Conservation (phyloP, 1,140 invertebrate genomes). For the Eciton burchellii region DNA sequence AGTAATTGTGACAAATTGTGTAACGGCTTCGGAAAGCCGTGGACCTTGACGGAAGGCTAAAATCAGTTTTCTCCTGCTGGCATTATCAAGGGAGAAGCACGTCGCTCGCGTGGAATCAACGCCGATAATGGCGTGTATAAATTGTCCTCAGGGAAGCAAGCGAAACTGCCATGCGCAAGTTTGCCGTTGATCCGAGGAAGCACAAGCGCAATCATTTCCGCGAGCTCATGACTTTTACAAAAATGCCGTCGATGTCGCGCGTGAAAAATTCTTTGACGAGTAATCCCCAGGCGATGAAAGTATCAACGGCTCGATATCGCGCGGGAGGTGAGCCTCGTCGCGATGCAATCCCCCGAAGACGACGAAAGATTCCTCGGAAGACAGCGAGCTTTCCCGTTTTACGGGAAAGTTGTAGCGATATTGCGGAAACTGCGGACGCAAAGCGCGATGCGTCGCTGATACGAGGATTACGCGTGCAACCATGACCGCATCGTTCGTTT, state of each 20-base stretch:
- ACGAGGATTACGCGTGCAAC: not conserved
- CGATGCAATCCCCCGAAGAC: conserved; percentile 63
- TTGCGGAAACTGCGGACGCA: not conserved
- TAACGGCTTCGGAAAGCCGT: no score
- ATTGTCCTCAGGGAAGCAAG: conserved; percentile 19
- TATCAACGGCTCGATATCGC: conserved; percentile 56
- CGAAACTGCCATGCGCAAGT: conserved; percentile 13
- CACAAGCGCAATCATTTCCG: conserved; percentile 39
- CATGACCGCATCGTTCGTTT: not conserved
- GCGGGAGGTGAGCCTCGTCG: conserved; percentile 59
- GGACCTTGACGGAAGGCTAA: not conserved
- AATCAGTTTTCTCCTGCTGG: conserved; percentile 9
- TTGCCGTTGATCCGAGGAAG: conserved; percentile 33
- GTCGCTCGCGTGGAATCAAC: conserved; percentile 1
- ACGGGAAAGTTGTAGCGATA: conserved; percentile 25
- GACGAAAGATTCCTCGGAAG: conserved; percentile 68
- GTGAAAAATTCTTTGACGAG: conserved; percentile 56
- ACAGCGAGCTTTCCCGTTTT: conserved; percentile 70
- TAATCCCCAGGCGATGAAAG: conserved; percentile 43
- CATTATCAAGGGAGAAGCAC: conserved; percentile 23
- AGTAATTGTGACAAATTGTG: no score
- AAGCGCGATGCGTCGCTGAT: conserved; percentile 1
- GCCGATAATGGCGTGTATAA: conserved; percentile 44
- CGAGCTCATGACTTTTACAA: conserved; percentile 56
- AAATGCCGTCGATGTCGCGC: conserved; percentile 41